These are phyloP conservation scores for Tetraneura akinire DNA, from an alignment of 1,140 invertebrate genomes.

Conservation along the genomic window DNA sequence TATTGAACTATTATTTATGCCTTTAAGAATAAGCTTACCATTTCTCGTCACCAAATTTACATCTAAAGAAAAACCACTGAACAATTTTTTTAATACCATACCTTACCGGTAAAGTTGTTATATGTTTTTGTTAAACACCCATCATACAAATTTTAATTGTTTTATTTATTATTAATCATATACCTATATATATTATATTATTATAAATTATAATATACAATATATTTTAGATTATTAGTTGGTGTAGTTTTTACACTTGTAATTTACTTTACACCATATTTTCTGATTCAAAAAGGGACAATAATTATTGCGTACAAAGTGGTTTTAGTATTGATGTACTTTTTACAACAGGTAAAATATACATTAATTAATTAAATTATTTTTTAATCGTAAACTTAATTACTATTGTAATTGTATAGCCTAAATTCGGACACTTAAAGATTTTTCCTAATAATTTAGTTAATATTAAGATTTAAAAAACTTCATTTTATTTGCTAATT, in stretches of 20 bases:
- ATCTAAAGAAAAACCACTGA: slow-evolving; percentile 81
- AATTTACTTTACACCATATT: slow-evolving; percentile 80
- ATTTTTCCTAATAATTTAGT: no score
- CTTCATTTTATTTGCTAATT: no score
- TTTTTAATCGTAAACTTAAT: no score
- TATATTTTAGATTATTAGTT: slow-evolving; percentile 40
- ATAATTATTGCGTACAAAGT: background rate
- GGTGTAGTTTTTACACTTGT: slow-evolving; percentile 74
- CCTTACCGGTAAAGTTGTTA: slow-evolving; percentile 70
- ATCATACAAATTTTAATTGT: background rate
- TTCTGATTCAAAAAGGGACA: slow-evolving; percentile 58
- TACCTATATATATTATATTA: background rate
- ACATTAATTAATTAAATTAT: background rate
- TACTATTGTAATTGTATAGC: no score
- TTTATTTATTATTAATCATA: background rate
- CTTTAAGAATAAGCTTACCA: slow-evolving; percentile 92
- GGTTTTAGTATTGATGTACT: background rate
- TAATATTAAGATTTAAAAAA: no score
- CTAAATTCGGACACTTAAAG: no score
- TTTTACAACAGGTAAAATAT: slow-evolving; percentile 22
- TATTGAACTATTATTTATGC: slow-evolving; percentile 87
- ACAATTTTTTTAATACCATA: slow-evolving; percentile 85
- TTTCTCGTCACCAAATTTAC: slow-evolving; percentile 86
- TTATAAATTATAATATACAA: background rate
- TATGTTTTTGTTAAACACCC: background rate